A percentile compares a stretch with the other conserved stretches of the same genome.
These are phyloP conservation scores for Pipa parva DNA, from an alignment of 2,113 vertebrate species.

Conservation along the genomic window DNA sequence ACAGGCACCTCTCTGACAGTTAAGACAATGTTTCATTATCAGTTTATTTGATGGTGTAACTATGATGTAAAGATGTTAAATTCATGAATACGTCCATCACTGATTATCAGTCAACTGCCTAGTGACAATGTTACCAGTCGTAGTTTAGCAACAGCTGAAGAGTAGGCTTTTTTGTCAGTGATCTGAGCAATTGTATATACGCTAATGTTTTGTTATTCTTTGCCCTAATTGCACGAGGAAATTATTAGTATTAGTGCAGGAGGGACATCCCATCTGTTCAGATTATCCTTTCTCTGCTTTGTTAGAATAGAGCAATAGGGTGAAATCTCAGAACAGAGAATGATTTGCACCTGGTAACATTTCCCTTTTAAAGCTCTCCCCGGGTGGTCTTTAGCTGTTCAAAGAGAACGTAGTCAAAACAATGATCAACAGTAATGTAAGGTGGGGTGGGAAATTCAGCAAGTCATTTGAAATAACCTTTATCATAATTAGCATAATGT, in stretches of 20 bases:
- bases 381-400: slow-evolving; percentile 28
- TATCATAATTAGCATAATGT: slow-evolving; percentile 14
- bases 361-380: slow-evolving; percentile 11
- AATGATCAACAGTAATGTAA: not conserved
- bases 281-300: slow-evolving; percentile 4
- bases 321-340: slow-evolving; percentile 2
- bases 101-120: too few species aligned
- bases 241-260: not conserved
- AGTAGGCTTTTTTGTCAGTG: not conserved
- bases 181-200: too few species aligned
- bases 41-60: too few species aligned
- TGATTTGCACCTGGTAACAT: slow-evolving; percentile 1
- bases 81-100: too few species aligned
- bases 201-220: not conserved
- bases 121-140: too few species aligned
- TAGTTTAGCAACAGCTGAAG: too few species aligned
- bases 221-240: not conserved
- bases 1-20: too few species aligned
- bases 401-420: slow-evolving; percentile 15
- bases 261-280: slow-evolving; percentile 1
- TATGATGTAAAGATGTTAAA: too few species aligned
- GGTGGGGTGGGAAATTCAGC: not conserved
- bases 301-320: slow-evolving; percentile 16
- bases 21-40: too few species aligned
- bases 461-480: slow-evolving; percentile 1